Evolutionary conservation across 1,140 invertebrate species (phyloP), one percentile per base, ranked within the genome.

Genomic region (Zeugodacus cucurbitae): DNA sequence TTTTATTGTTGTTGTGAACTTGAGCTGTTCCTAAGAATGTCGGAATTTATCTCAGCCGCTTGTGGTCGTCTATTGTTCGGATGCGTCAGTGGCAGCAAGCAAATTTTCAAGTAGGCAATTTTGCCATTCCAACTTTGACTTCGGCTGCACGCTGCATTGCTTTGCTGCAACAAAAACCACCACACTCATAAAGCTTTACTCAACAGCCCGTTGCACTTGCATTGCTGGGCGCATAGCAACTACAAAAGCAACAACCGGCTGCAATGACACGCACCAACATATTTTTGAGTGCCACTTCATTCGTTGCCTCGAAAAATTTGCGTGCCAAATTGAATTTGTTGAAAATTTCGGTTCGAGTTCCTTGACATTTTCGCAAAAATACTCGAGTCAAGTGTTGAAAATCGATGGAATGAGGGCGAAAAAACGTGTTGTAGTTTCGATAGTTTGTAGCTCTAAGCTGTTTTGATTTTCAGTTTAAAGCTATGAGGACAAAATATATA

Each of bases 31-130:
- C 29, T 67, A 20, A 67, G 64, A 32, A 67, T 67, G 34, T 17
- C 34, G 22, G 34, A 34, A 41, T 74, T 74, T 74, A 70, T 41
- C 32, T n/a, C 58, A 74, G 67, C 20, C 41, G 34, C 67, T 37
- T 41, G 17, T 22, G 14, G 32, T 37, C 34, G 20, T 22, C 67
- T 74, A 74, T 74, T 74, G 32, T 22, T 1, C 32, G 29, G 32
- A 17, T 22, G 34, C 32, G 14, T 32, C 67, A 37, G 34, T 34
- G 34, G 34, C 67, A 34, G 67, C 14, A 74, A 74, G 34, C 3
- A 74, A 74, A 32, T 74, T 17, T 37, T 74, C 32, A 74, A 74
- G 67, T 41, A 37, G 67, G 67, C 67, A 74, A 74, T 74, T 74
- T 74, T 22, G 32, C 67, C 67, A 37, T 37, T 74, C 20, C 67